A percentile compares a stretch with the other conserved stretches of the same genome.
These are phyloP conservation scores for Cristatella mucedo DNA, from an alignment of 2,888 invertebrate species.

Conservation along the genomic window DNA sequence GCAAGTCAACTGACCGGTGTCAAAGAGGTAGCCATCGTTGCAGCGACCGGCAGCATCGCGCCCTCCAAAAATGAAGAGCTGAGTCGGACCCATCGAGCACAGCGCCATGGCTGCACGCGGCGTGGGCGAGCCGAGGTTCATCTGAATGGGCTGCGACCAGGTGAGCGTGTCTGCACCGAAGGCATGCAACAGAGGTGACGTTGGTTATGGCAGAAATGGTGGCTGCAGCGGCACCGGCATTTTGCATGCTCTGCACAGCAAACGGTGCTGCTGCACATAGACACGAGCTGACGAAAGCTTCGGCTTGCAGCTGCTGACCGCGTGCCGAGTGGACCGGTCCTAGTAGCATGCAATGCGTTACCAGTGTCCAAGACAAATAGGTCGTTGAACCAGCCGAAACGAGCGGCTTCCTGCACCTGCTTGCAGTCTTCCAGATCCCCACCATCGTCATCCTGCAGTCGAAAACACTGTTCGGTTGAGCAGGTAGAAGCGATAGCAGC, in stretches of 20 bases:
- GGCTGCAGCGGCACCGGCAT: too few relatives aligned
- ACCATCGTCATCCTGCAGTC: conserved; percentile 17
- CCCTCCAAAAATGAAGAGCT: conserved; percentile 29
- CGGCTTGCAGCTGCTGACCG: too few relatives aligned
- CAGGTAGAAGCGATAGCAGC: too few relatives aligned
- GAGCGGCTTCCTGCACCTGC: conserved; percentile 21
- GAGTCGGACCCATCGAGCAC: not conserved
- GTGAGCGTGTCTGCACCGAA: conserved; percentile 22
- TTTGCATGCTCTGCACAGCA: too few relatives aligned
- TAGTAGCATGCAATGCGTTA: conserved; percentile 12
- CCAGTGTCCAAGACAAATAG: conserved; percentile 29
- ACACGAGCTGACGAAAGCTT: too few relatives aligned
- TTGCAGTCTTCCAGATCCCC: conserved; percentile 13
- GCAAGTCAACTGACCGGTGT: too few relatives aligned
- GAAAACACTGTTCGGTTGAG: not conserved
- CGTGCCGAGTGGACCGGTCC: too few relatives aligned
- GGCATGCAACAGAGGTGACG: too few relatives aligned
- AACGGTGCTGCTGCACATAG: too few relatives aligned
- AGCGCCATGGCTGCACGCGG: conserved; percentile 13
- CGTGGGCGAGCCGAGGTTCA: conserved; percentile 30
- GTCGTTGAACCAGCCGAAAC: conserved; percentile 37
- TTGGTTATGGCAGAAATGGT: too few relatives aligned
- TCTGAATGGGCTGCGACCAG: conserved; percentile 33
- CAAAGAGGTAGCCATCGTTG: conserved; percentile 33
- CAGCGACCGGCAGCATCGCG: conserved; percentile 25